Percentiles rank a stretch among this genome's conserved stretches.
These are phyloP conservation scores for Sciurus niger DNA, from an alignment of 2,113 vertebrate genomes.

Conservation along the genomic window DNA sequence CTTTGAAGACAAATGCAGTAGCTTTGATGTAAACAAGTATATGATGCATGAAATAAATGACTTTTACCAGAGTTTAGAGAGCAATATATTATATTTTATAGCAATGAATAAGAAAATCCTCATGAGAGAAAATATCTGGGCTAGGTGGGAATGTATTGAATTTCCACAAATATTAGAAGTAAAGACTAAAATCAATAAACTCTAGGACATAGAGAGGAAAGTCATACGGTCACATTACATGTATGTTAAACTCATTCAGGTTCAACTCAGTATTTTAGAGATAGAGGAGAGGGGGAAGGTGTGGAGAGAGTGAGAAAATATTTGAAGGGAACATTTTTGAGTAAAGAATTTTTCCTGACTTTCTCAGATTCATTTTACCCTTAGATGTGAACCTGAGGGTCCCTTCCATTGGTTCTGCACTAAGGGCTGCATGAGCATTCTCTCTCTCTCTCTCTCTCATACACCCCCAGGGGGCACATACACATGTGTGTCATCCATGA, in stretches of 20 bases:
- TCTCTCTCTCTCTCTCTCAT: background rate
- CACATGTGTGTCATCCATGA: background rate
- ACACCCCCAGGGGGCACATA: no score
- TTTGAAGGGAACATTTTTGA: background rate
- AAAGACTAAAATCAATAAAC: background rate
- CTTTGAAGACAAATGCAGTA: background rate
- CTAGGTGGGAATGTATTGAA: background rate
- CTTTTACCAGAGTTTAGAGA: background rate
- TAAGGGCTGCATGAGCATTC: background rate
- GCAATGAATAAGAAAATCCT: constrained; percentile 24
- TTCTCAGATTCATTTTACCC: background rate
- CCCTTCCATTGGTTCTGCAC: background rate
- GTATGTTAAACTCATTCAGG: background rate
- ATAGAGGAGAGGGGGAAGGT: no score
- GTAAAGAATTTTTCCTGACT: background rate
- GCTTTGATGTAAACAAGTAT: background rate
- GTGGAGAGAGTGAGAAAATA: background rate
- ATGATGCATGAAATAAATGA: constrained; percentile 10
- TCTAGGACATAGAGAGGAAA: constrained; percentile 18
- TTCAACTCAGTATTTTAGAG: background rate
- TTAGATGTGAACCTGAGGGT: background rate
- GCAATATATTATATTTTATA: background rate
- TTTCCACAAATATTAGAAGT: constrained; percentile 43
- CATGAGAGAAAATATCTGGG: background rate
- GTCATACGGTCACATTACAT: background rate